Evolutionary conservation across 2,888 invertebrate species (phyloP), one percentile per base, ranked within the genome.

Genomic region (Hydraecia micacea): DNA sequence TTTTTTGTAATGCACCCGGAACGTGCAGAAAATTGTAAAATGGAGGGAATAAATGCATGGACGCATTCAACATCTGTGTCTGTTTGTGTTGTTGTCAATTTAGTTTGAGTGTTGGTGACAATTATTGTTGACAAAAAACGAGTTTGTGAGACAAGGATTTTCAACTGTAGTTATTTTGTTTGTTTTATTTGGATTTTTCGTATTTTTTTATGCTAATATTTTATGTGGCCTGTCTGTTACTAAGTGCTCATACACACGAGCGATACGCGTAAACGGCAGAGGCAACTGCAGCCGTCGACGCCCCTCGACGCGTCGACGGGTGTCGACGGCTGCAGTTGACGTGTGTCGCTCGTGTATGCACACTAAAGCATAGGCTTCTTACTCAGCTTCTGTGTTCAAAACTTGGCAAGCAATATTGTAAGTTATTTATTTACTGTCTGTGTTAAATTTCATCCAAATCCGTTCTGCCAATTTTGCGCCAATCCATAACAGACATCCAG

Each of bases 1-100:
- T 71, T 81, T 83, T 83, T 85, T 85, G 82, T 63, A 77, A 71
- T 86, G 77, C 55, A 77, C n/a, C 18, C 49, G 77, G 25, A 63
- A 73, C 86, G 86, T 67, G 77, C 15, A 36, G 15, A 21, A 63
- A 73, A 85, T 85, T 63, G 36, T 58, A 85, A 83, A 85, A 73
- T 58, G 60, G 42, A 73, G 46, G 13, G 9, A 63, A 81, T 85
- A 83, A 66, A 85, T 77, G 58, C 73, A 85, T 67, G 77, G 18
- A 32, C 58, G 72, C 66, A 52, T 73, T 71, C 66, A 60, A 66
- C 82, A 71, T 73, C 82, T 81, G 77, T 32, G 7, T 52, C 8
- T 49, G 15, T 84, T 79, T 70, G 46, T 28, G 15, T 32, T 60
- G 6, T 2, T 52, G 79, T 71, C 79, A 78, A 81, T 84, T 78